Conservation (phyloP, 2,113 vertebrate species). For the Tachuris rubrigastra region DNA sequence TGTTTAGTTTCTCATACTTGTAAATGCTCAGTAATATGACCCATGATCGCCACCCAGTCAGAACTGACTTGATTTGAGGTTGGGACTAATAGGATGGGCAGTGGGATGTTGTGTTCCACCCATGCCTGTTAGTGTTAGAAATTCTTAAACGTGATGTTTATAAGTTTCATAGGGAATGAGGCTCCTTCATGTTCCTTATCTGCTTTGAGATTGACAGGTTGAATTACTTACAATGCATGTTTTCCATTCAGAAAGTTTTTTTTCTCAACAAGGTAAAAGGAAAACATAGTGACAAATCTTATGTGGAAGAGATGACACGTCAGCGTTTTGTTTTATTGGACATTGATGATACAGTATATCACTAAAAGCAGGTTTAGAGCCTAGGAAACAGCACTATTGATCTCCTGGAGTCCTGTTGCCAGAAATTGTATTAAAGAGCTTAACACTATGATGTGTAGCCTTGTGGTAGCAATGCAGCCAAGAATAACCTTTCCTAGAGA, state of each 20-base stretch:
- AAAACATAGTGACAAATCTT: slow-evolving; percentile 12
- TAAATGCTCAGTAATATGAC: not conserved
- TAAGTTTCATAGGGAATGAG: not conserved
- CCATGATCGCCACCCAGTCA: not conserved
- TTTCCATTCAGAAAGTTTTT: slow-evolving; percentile 21
- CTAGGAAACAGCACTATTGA: slow-evolving; percentile 62
- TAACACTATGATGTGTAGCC: slow-evolving; percentile 19
- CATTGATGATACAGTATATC: slow-evolving; percentile 41
- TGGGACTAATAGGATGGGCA: not conserved
- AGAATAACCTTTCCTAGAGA: not conserved
- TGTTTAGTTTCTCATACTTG: not conserved
- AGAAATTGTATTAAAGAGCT: slow-evolving; percentile 53
- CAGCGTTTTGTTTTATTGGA: slow-evolving; percentile 54
- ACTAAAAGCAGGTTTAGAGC: slow-evolving; percentile 54
- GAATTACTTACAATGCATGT: not conserved
- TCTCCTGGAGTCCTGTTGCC: slow-evolving; percentile 42
- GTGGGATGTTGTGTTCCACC: not conserved
- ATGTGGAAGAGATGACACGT: not conserved
- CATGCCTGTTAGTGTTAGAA: not conserved
- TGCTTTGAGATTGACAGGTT: not conserved
- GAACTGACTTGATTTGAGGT: not conserved
- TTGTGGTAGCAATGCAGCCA: not conserved
- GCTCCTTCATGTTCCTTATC: not conserved
- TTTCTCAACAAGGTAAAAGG: not conserved
- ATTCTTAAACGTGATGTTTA: not conserved